Conservation (phyloP, 2,797 vertebrate genomes). For the Amniataba percoides region DNA sequence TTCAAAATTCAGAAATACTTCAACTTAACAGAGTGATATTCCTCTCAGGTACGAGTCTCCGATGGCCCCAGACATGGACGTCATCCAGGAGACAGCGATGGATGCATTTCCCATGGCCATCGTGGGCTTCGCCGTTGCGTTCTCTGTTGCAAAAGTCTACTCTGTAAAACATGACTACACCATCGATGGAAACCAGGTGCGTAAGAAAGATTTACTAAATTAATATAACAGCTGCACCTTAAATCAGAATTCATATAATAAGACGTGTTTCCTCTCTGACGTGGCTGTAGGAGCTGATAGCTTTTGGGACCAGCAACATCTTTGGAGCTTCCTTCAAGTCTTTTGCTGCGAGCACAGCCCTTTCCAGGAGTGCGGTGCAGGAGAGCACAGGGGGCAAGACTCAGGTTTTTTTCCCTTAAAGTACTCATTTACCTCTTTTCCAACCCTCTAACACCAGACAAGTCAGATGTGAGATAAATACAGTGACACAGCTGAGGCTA, state of each 20-base stretch:
- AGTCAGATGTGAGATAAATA: background rate
- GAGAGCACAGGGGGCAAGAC: constrained; percentile 99
- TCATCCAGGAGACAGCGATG: constrained; percentile 84
- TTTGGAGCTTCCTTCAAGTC: constrained; percentile 91
- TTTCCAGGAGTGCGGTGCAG: constrained; percentile 95
- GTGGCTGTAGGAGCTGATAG: constrained; percentile 91
- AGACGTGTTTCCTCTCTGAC: background rate
- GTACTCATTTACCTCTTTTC: background rate
- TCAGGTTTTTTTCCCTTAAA: constrained; percentile 80
- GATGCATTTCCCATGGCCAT: constrained; percentile 92
- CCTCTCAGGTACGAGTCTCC: constrained; percentile 89
- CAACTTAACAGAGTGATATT: background rate
- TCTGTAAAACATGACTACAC: constrained; percentile 94
- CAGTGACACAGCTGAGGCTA: background rate
- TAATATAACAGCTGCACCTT: background rate
- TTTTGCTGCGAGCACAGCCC: constrained; percentile 92
- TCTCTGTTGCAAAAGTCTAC: constrained; percentile 95
- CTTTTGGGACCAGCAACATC: constrained; percentile 95
- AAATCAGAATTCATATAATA: background rate
- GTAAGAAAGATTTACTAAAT: background rate
- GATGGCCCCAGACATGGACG: constrained; percentile 79
- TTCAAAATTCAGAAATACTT: background rate
- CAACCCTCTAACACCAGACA: background rate
- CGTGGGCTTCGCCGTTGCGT: constrained; percentile 93
- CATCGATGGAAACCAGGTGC: constrained; percentile 94